Percentiles rank a stretch among this genome's conserved stretches.
These are phyloP conservation scores for Whitmania pigra DNA, from an alignment of 1,140 invertebrate species.

Conservation along the genomic window DNA sequence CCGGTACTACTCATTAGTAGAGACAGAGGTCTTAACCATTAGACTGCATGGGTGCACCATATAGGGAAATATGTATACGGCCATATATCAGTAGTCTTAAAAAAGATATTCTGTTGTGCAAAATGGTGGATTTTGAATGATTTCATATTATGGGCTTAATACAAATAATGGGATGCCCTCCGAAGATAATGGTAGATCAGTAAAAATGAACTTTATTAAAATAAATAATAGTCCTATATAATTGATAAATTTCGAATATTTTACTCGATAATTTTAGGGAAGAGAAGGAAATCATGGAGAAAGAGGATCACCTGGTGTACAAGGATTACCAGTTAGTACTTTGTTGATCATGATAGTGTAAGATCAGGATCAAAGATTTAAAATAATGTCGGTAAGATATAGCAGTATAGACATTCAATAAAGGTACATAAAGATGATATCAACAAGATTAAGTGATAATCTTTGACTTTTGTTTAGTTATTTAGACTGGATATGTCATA, in stretches of 20 bases:
- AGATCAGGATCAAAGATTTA: too few species aligned
- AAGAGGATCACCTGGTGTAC: slow-evolving; percentile 53
- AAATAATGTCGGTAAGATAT: too few species aligned
- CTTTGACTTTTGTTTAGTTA: too few species aligned
- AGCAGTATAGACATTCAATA: too few species aligned
- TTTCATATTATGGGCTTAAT: too few species aligned
- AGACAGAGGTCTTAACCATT: background rate
- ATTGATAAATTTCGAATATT: slow-evolving; percentile 6
- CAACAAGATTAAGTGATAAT: too few species aligned
- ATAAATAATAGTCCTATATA: slow-evolving; percentile 6
- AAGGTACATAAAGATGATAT: too few species aligned
- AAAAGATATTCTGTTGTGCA: background rate
- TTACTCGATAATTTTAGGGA: slow-evolving; percentile 39
- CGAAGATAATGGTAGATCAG: background rate
- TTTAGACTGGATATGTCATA: too few species aligned
- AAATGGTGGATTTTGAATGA: background rate
- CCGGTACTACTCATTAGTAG: background rate
- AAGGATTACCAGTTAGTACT: slow-evolving; percentile 34
- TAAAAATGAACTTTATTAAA: background rate
- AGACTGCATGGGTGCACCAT: background rate
- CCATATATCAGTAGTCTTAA: too few species aligned
- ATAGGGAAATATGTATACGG: too few species aligned
- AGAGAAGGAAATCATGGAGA: slow-evolving; percentile 61
- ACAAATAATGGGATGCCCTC: too few species aligned
- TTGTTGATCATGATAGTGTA: too few species aligned